phyloP scores from a whole-genome alignment of 64 coral and sea anemone genomes.

The Montipora capricornis region DNA sequence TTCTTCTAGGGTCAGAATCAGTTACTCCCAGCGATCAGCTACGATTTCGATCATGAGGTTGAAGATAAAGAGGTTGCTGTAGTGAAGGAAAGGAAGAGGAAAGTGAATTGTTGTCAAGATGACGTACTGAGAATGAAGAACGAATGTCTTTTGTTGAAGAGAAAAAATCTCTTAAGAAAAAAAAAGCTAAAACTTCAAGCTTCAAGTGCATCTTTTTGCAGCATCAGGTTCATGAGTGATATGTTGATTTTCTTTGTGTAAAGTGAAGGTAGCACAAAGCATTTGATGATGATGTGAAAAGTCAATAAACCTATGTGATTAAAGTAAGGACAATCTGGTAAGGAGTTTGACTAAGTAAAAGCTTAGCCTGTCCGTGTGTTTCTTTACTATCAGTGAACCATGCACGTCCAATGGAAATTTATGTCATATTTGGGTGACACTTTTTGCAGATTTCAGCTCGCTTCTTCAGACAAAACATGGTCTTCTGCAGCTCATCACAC shows the following conservation, averaged over 20 bases:
- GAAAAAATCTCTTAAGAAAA: background rate
- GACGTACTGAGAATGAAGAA: background rate
- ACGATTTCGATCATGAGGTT: background rate
- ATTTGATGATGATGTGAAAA: background rate
- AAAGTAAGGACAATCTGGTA: background rate
- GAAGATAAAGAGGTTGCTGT: background rate
- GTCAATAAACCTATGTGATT: background rate
- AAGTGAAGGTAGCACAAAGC: too few relatives aligned
- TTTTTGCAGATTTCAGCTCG: background rate
- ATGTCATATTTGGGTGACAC: background rate
- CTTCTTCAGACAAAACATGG: background rate
- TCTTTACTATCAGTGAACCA: background rate
- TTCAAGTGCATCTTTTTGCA: background rate
- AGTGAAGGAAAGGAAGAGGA: background rate
- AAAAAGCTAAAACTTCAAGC: background rate
- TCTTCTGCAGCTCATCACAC: constrained; percentile 1
- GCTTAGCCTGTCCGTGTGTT: background rate
- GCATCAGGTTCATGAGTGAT: background rate
- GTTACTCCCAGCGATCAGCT: background rate
- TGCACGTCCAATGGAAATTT: background rate
- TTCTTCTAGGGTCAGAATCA: too few relatives aligned
- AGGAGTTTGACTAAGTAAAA: background rate
- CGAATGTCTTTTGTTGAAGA: background rate
- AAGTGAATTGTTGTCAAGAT: background rate
- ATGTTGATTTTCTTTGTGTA: too few relatives aligned